Base-by-base conservation (phyloP, 1,140 invertebrate genomes). In the Zaprionus tsacasi region DNA sequence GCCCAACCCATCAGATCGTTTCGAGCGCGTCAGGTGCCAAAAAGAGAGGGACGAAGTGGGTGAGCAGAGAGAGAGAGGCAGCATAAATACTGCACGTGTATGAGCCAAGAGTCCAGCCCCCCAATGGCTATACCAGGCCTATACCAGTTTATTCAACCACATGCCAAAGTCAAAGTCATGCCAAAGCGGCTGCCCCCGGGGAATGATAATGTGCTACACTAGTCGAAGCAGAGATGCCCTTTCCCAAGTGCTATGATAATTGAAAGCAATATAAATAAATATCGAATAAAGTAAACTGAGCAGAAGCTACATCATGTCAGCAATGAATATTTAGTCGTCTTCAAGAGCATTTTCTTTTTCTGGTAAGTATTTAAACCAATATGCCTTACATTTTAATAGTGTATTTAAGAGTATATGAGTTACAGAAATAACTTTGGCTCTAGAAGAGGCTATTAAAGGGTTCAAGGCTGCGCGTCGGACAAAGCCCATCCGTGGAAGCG, bases 381-480 rank as follows among this genome's bases (percentile, higher is more conserved):
- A 43, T 55, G 36, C 61, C 21, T 50, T 3, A 1, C 50, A 3
- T 3, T 15, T n/a, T 2, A 7, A n/a, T 8, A 82, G 76, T 27
- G 82, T 74, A 76, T 64, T 33, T 33, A 8, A 27, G 48, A 33
- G 58, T 66, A 55, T 57, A 65, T 74, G 63, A 59, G 61, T 55
- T 76, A 82, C 80, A 89, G 72, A 87, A 88, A 87, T 87, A 88
- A 45, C 82, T 87, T 87, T 87, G 83, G 77, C 80, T 36, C 58
- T 67, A 68, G 68, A 75, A 63, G 68, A 83, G 79, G 17, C 76
- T 75, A 78, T 70, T 57, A 68, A 87, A 81, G 74, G 83, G 83
- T 89, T 88, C 83, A 88, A 88, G 83, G 83, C 76, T 88, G 70
- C 67, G 30, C 30, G 30, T 56, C n/a, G 43, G 33, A 45, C 69